Base-by-base conservation (phyloP, 2,888 invertebrate species). In the Celastrina argiolus region DNA sequence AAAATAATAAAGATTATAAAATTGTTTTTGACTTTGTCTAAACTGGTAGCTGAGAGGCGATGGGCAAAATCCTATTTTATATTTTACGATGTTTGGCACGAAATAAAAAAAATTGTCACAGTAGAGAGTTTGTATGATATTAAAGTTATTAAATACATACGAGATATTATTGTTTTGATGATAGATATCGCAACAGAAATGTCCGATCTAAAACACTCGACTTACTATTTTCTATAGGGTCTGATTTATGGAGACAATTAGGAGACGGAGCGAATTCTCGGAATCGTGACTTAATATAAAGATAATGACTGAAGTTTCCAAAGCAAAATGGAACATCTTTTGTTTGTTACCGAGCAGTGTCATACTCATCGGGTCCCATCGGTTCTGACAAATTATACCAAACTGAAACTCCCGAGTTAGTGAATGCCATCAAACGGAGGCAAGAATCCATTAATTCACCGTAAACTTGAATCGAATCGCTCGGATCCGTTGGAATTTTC, bases 341-440 rank as follows among this genome's bases (percentile, higher is more conserved):
- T 85, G 82, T 85, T 82, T 83, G 79, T 78, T 75, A 78, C 76
- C 72, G 72, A 72, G 68, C 75, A 76, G 81, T 83, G 81, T 86
- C 81, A 75, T 81, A 76, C 69, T 80, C 79, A 85, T 83, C 81
- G 85, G 80, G 82, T 83, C 80, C 80, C 78, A 86, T 85, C 83
- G 83, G 78, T 78, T 76, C 76, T 81, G 82, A 85, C 83, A 87
- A 88, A 88, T 88, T 87, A 83, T 82, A 84, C 87, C 85, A 84
- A 86, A 85, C 84, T 83, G 81, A 74, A 81, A 79, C 83, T 81
- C 70, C 75, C 75, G 83, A 87, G 79, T 87, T 82, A 75, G 76
- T 75, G 77, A 76, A 81, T 79, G 79, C 78, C 77, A 81, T 77
- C 78, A 78, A 81, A 82, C 79, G 79, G 79, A 78, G 77, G 79